These are phyloP conservation scores for Sycophila sp. DNA, from an alignment of 1,140 invertebrate genomes.

Conservation along the genomic window DNA sequence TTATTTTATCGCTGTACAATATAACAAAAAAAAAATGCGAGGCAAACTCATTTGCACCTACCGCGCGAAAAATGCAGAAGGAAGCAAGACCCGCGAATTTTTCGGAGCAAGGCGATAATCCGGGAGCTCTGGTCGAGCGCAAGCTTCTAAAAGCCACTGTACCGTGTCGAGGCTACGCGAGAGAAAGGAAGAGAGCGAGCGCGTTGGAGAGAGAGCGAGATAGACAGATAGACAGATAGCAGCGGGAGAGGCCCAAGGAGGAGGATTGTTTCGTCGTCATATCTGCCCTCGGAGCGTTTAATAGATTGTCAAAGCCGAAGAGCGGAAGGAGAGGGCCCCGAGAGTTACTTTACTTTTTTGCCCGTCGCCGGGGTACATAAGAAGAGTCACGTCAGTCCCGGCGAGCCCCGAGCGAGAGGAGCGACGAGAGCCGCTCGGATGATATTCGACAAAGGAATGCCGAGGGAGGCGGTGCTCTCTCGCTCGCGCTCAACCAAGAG, in stretches of 20 bases:
- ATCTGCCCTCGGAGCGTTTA: neutral
- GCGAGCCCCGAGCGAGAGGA: slow-evolving; percentile 38
- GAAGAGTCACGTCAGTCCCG: slow-evolving; percentile 15
- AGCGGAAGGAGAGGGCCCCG: neutral
- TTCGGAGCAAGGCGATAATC: too few species aligned
- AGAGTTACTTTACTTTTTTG: slow-evolving; percentile 22
- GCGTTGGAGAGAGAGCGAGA: neutral
- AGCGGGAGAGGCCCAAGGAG: neutral
- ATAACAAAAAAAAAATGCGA: too few species aligned
- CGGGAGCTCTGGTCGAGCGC: too few species aligned
- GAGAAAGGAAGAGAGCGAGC: neutral
- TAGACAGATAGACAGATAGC: neutral
- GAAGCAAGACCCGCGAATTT: too few species aligned
- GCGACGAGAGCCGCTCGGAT: slow-evolving; percentile 34
- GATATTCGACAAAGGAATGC: slow-evolving; percentile 54
- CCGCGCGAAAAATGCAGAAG: too few species aligned
- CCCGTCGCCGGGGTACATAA: too few species aligned
- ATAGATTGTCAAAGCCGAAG: slow-evolving; percentile 20
- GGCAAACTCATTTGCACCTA: too few species aligned
- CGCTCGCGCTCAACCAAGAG: neutral
- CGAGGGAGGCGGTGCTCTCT: slow-evolving; percentile 40
- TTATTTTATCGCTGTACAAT: too few species aligned
- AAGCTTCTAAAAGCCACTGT: neutral
- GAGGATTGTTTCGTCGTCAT: slow-evolving; percentile 4
- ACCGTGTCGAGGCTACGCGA: neutral